Conservation (phyloP, 2,888 invertebrate species). For the Nomada fabriciana region DNA sequence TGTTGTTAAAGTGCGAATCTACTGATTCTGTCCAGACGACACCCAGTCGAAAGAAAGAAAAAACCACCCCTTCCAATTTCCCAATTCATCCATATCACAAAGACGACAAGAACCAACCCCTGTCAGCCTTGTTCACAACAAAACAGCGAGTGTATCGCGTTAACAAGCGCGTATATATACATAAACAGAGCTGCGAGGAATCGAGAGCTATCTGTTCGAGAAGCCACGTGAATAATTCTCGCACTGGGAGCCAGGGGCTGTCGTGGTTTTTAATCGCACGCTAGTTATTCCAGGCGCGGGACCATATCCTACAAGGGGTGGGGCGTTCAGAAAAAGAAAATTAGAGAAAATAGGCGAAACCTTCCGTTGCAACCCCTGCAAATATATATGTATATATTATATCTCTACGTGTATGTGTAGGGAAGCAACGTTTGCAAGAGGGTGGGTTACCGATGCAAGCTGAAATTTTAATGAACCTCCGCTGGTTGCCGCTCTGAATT, state of each 20-base stretch:
- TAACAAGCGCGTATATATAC: slow-evolving; percentile 20
- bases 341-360: slow-evolving; percentile 24
- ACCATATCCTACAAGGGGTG: slow-evolving; percentile 27
- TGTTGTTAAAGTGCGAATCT: no score
- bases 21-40: no score
- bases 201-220: slow-evolving; percentile 31
- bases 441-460: slow-evolving; percentile 65
- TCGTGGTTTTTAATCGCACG: slow-evolving; percentile 58
- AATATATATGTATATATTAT: no score
- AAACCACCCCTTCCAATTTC: no score
- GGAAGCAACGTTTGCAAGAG: background rate
- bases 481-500: slow-evolving; percentile 50
- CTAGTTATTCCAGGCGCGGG: slow-evolving; percentile 57
- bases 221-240: slow-evolving; percentile 50
- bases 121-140: background rate
- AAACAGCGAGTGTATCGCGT: slow-evolving; percentile 1
- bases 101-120: background rate
- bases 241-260: slow-evolving; percentile 4
- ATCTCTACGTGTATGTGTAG: background rate
- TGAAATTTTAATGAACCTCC: slow-evolving; percentile 71
- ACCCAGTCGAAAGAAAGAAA: no score
- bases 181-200: slow-evolving; percentile 2
- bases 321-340: slow-evolving; percentile 1
- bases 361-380: background rate
- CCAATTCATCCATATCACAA: background rate